Evolutionary conservation across 1,140 invertebrate species (phyloP).

Genomic region (Zaprionus africanus): DNA sequence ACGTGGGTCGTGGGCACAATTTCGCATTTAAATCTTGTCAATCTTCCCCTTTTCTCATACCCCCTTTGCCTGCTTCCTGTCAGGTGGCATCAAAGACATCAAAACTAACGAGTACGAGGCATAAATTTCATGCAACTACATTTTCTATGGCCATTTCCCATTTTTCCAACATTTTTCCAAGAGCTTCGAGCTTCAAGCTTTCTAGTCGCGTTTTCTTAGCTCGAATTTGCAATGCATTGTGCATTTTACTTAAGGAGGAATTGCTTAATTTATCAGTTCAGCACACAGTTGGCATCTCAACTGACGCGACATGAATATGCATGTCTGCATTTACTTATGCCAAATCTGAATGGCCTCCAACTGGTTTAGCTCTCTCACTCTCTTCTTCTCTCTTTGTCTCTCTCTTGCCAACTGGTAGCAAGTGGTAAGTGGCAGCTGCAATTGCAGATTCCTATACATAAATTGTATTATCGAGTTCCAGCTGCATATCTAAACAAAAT

Average conservation of each 20-base stretch:
- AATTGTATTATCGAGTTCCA: conserved; percentile 43
- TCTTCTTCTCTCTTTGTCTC: neutral
- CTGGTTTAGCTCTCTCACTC: conserved; percentile 10
- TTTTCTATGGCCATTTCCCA: conserved; percentile 25
- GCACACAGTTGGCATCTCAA: conserved; percentile 75
- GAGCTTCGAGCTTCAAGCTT: conserved; percentile 57
- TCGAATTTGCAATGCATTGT: conserved; percentile 70
- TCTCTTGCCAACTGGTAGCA: neutral
- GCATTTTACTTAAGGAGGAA: conserved; percentile 59
- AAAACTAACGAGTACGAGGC: conserved; percentile 77
- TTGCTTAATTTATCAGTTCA: conserved; percentile 81
- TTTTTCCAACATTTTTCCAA: conserved; percentile 21
- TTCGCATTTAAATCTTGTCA: conserved; percentile 60
- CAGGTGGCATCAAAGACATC: conserved; percentile 75
- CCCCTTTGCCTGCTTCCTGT: conserved; percentile 13
- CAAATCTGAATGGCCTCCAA: conserved; percentile 40
- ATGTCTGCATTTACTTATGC: conserved; percentile 38
- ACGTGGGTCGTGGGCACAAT: conserved; percentile 46
- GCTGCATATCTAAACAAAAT: conserved; percentile 41
- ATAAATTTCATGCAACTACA: conserved; percentile 59
- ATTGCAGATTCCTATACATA: conserved; percentile 32
- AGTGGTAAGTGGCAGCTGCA: conserved; percentile 1
- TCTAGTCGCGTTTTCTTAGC: conserved; percentile 53
- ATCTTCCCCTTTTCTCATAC: neutral
- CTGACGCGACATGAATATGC: conserved; percentile 48